Base-by-base conservation (phyloP, 1,140 invertebrate species). In the Drosophila cardini region DNA sequence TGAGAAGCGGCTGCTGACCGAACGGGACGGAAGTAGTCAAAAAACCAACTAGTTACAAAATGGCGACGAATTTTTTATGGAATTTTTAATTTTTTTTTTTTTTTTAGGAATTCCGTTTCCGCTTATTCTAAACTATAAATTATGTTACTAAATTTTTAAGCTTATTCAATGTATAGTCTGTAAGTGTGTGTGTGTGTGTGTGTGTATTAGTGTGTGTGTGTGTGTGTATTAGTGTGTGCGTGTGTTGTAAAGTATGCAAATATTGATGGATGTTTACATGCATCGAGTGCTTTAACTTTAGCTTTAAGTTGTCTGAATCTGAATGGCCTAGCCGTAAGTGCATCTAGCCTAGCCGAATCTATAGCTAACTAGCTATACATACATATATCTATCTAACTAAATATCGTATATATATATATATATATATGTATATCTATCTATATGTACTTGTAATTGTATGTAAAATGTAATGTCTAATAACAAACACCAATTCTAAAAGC, bases 1-100 rank as follows among this genome's bases (percentile, higher is more conserved):
- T 95, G 45, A 92, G 94, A 21, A 93, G 93, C 74, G 92, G 86
- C 72, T 92, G 90, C 91, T 89, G 84, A 89, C 84, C 69, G 26
- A 40, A 13, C 53, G 34, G 43, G 15, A 13, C 4, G 30, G 48
- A 8, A 52, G 26, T 7, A 21, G 34, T 1, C 9, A 6, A 11
- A 16, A 10, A 36, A 36, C 4, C 4, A n/a, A 40, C 11, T 2
- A 40, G 38, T 13, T 40, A 11, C 36, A 38, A 38, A 38, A 38
- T 38, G 36, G 36, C 10, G 36, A 1, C 9, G 21, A 26, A 26
- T 26, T 38, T 38, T 38, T 11, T 11, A 3, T 11, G 36, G 9
- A 38, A 11, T 11, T 4, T 10, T 38, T 38, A 40, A n/a, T 4
- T 38, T 11, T 11, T 1, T 11, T 38, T 38, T 3, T 3, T 30